phyloP scores from a whole-genome alignment of 2,888 invertebrate species.

The Ecliptopera silaceata region DNA sequence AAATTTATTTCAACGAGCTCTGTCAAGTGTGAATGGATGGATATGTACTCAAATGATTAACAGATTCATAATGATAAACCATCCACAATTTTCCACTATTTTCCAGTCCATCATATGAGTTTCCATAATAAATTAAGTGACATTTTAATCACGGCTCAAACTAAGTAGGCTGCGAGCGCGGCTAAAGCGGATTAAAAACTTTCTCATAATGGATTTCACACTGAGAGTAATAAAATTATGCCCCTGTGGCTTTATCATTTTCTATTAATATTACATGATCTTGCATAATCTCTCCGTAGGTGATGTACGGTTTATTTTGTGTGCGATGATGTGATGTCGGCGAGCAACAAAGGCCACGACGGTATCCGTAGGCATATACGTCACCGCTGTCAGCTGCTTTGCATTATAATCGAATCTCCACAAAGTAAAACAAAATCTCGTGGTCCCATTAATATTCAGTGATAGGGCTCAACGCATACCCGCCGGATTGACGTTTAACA shows the following conservation, averaged over 20 bases:
- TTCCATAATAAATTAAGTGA: conserved; percentile 44
- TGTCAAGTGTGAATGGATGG: too few species aligned
- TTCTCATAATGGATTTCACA: conserved; percentile 49
- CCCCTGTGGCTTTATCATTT: conserved; percentile 23
- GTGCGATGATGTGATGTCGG: neutral
- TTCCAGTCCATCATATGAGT: conserved; percentile 37
- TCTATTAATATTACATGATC: conserved; percentile 25
- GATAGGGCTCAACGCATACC: conserved; percentile 79
- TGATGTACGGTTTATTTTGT: neutral
- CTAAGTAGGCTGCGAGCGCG: conserved; percentile 40
- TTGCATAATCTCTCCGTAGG: conserved; percentile 18
- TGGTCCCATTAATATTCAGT: conserved; percentile 80
- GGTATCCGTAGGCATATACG: conserved; percentile 20
- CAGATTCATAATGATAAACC: neutral
- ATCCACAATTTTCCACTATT: conserved; percentile 2
- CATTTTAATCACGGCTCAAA: conserved; percentile 42
- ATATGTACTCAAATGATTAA: neutral
- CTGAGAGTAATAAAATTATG: conserved; percentile 44
- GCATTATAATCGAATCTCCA: conserved; percentile 81
- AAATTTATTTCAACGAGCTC: too few species aligned
- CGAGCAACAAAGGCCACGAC: conserved; percentile 15
- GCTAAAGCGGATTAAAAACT: conserved; percentile 48
- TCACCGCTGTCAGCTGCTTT: conserved; percentile 62
- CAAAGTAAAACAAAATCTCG: conserved; percentile 82
- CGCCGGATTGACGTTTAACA: conserved; percentile 80